Base-by-base conservation (phyloP, 2,113 vertebrate genomes). In the Lipophrys pholis region DNA sequence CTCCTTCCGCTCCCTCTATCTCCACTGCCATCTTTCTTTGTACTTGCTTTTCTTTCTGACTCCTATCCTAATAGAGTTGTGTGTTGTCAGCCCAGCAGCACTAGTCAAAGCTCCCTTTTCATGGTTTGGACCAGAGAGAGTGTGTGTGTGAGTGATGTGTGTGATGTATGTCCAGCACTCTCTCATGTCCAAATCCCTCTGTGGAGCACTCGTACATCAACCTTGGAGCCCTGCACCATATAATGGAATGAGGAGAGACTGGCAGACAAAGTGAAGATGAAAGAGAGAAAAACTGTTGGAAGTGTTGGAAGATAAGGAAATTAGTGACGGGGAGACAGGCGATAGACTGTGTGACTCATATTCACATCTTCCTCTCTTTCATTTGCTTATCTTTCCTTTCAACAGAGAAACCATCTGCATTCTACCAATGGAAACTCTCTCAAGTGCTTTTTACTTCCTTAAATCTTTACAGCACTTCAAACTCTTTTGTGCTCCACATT, bases 121-220 rank as follows among this genome's bases (percentile, higher is more conserved):
- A 85, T 53, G 54, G 69, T 70, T 78, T 38, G 64, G 75, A 85
- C 80, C 77, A 83, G 73, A 30, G 21, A 85, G 81, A 66, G 59
- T 73, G 76, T 61, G 59, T 64, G 69, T 76, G 73, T 86, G 84
- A 83, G 74, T 76, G 85, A 84, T 78, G 79, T 86, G 74, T 80
- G 65, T 86, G 78, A 89, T 87, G 78, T 85, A 87, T 83, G 86
- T 90, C 86, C 84, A 81, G 81, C 84, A 80, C 84, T 90, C 74
- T 11, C 73, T 90, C 87, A 86, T 78, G 87, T 86, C 78, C 74
- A 65, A 67, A 73, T 78, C 62, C 67, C 80, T 75, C 58, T 55
- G 59, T 84, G 80, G 83, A 72, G 74, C 66, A 39, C 74, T 85
- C 86, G 35, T 90, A 87, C 54, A 87, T 90, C 88, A 90, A 41